Evolutionary conservation across 2,888 invertebrate genomes (phyloP).

Genomic region (Mycogona germanica): DNA sequence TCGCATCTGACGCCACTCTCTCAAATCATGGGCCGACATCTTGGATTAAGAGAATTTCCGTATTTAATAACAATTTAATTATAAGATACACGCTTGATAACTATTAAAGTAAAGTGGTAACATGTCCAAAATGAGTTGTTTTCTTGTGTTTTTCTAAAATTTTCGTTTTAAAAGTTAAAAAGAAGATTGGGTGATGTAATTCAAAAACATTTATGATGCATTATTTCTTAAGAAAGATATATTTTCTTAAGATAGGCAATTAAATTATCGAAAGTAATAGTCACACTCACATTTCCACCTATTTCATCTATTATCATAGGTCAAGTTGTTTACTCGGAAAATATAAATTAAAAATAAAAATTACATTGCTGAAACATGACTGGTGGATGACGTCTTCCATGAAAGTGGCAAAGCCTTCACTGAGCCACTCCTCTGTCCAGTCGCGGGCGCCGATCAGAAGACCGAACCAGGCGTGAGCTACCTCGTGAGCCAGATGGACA

Average conservation of each 20-base stretch:
- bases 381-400: constrained; percentile 35
- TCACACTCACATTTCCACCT: too few relatives aligned
- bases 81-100: not conserved
- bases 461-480: constrained; percentile 39
- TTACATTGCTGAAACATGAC: too few relatives aligned
- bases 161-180: too few relatives aligned
- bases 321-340: too few relatives aligned
- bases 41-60: too few relatives aligned
- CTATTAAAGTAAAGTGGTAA: not conserved
- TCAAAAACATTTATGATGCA: not conserved
- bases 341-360: too few relatives aligned
- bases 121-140: not conserved
- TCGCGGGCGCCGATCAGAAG: constrained; percentile 36
- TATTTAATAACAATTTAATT: constrained; percentile 3
- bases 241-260: not conserved
- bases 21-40: constrained; percentile 17
- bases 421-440: constrained; percentile 40
- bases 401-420: constrained; percentile 39
- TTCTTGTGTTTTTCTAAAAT: too few relatives aligned
- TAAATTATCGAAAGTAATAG: constrained; percentile 25
- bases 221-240: not conserved
- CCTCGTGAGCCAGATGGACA: constrained; percentile 34
- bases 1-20: constrained; percentile 23
- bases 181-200: not conserved
- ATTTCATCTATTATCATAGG: too few relatives aligned